A percentile compares a stretch with the other conserved stretches of the same genome.
These are phyloP conservation scores for Chloropsis cyanopogon DNA, from an alignment of 2,113 vertebrate genomes.

Conservation along the genomic window DNA sequence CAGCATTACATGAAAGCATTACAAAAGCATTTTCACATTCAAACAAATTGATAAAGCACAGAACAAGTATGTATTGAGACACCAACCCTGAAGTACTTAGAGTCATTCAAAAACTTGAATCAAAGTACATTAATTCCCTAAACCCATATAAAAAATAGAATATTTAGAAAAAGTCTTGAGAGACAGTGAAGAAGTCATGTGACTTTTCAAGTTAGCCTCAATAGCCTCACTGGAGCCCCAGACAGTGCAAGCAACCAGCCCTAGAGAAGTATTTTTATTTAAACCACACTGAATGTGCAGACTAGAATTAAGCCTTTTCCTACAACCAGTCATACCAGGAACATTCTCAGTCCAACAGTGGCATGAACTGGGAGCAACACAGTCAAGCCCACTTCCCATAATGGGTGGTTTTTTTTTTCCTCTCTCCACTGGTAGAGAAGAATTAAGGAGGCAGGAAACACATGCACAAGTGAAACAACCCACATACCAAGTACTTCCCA, in stretches of 20 bases:
- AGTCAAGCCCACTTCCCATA: accelerated
- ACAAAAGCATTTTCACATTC: neutral
- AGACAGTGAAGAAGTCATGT: neutral
- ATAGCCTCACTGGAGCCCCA: neutral
- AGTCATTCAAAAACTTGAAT: neutral
- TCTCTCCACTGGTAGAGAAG: neutral
- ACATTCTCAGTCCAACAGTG: neutral
- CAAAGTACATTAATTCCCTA: neutral
- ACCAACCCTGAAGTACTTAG: neutral
- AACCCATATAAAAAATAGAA: neutral
- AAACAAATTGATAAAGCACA: neutral
- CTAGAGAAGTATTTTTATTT: neutral
- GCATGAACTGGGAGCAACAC: accelerated
- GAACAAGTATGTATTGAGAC: accelerated
- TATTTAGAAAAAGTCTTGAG: neutral
- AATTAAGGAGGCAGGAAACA: neutral
- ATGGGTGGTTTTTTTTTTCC: too few species aligned
- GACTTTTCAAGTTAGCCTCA: neutral
- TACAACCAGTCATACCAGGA: too few species aligned
- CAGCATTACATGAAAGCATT: accelerated
- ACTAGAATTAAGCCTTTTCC: neutral
- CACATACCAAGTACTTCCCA: neutral
- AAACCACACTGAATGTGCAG: neutral
- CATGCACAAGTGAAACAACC: neutral
- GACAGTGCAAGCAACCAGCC: accelerated